Evolutionary conservation across 1,140 invertebrate species (phyloP).

Genomic region (Sarcophaga bullata): DNA sequence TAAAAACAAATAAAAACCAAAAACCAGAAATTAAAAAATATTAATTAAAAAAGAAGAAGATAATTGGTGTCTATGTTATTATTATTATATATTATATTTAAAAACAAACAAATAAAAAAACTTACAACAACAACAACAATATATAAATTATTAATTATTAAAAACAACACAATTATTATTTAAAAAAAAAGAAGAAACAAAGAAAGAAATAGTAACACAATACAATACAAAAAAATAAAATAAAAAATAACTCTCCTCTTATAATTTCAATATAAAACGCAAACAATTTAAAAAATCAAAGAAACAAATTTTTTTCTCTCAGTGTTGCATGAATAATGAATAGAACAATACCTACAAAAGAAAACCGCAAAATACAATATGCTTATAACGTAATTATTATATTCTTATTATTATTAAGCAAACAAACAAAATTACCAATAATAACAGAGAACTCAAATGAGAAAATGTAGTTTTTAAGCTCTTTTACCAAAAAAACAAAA

Average conservation of each 20-base stretch:
- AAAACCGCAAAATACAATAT: neutral
- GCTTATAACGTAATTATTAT: neutral
- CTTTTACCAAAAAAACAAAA: neutral
- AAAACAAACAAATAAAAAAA: neutral
- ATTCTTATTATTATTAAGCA: too few relatives aligned
- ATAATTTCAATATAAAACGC: neutral
- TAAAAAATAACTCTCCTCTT: neutral
- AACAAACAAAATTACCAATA: neutral
- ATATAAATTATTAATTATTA: conserved; percentile 21
- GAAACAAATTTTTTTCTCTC: neutral
- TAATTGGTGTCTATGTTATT: conserved; percentile 42
- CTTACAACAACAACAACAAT: neutral
- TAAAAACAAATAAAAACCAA: too few relatives aligned
- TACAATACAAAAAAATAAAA: too few relatives aligned
- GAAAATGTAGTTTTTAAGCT: neutral
- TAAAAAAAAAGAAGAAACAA: neutral
- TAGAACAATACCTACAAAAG: neutral
- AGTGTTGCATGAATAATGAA: neutral
- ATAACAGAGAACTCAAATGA: neutral
- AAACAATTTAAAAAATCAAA: neutral
- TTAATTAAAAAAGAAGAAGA: neutral
- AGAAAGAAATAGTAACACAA: neutral
- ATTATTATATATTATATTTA: neutral
- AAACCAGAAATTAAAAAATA: too few relatives aligned
- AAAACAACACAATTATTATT: neutral